Evolutionary conservation across 2,113 vertebrate genomes (phyloP).

Genomic region (Hassar affinis): DNA sequence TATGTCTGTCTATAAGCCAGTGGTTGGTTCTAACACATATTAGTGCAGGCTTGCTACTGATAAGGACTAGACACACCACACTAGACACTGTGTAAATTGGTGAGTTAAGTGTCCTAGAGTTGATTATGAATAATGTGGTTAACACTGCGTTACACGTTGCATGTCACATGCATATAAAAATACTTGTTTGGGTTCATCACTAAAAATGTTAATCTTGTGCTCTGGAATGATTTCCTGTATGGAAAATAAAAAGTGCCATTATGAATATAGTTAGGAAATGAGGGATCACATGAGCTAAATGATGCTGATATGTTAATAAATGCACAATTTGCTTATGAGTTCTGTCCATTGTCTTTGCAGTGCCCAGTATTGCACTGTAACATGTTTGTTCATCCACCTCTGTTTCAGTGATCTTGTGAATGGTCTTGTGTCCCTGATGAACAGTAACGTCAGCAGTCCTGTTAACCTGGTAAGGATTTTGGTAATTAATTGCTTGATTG

Average conservation of each 20-base stretch:
- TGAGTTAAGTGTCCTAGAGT: neutral
- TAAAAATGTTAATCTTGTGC: too few relatives aligned
- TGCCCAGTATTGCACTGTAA: neutral
- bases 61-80: too few relatives aligned
- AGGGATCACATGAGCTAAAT: neutral
- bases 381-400: neutral
- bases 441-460: conserved; percentile 98
- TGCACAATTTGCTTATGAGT: neutral
- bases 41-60: too few relatives aligned
- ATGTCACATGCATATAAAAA: neutral
- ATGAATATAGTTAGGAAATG: neutral
- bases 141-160: neutral
- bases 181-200: neutral
- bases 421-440: conserved; percentile 94
- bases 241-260: neutral
- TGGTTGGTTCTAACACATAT: too few relatives aligned
- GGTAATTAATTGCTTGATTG: neutral
- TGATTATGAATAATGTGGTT: neutral
- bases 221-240: neutral
- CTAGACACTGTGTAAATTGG: too few relatives aligned
- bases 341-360: neutral
- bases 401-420: conserved; percentile 90
- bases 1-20: too few relatives aligned
- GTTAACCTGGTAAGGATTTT: conserved; percentile 91
- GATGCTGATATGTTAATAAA: neutral